These are phyloP conservation scores for Serinus canaria DNA, from an alignment of 2,113 vertebrate species.

Conservation along the genomic window DNA sequence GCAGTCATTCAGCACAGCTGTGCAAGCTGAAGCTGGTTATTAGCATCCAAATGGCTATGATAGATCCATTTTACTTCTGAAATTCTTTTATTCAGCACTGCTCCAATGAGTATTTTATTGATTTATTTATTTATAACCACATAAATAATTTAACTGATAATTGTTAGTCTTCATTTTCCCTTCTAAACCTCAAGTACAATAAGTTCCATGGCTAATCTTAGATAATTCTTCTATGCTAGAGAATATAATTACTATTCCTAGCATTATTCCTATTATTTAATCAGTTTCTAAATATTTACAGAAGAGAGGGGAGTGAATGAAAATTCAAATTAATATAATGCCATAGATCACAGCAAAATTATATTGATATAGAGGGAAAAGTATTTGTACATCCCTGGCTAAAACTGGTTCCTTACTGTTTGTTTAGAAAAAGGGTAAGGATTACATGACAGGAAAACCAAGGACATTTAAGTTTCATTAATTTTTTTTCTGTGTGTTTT, in stretches of 20 bases:
- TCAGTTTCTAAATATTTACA: not conserved
- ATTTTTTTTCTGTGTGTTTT: not conserved
- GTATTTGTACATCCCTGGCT: not conserved
- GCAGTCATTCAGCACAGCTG: not conserved
- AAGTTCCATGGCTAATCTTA: not conserved
- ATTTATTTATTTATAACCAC: conserved; percentile 17
- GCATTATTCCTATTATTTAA: conserved; percentile 1
- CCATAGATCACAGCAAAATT: not conserved
- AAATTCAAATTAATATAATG: not conserved
- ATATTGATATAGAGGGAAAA: not conserved
- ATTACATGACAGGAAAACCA: not conserved
- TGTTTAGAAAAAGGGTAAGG: not conserved
- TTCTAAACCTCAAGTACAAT: not conserved
- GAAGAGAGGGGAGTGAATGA: not conserved
- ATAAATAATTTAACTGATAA: conserved; percentile 59
- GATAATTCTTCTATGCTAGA: not conserved
- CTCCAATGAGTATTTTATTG: not conserved
- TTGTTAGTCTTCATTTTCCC: not conserved
- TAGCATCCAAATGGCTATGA: conserved; percentile 14
- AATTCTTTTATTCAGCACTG: not conserved
- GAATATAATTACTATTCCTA: not conserved
- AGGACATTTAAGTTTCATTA: not conserved
- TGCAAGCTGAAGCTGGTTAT: not conserved
- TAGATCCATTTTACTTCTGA: not conserved
- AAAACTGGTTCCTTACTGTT: not conserved